These are phyloP conservation scores for Indicator maculatus DNA, from an alignment of 2,113 vertebrate genomes.

Conservation along the genomic window DNA sequence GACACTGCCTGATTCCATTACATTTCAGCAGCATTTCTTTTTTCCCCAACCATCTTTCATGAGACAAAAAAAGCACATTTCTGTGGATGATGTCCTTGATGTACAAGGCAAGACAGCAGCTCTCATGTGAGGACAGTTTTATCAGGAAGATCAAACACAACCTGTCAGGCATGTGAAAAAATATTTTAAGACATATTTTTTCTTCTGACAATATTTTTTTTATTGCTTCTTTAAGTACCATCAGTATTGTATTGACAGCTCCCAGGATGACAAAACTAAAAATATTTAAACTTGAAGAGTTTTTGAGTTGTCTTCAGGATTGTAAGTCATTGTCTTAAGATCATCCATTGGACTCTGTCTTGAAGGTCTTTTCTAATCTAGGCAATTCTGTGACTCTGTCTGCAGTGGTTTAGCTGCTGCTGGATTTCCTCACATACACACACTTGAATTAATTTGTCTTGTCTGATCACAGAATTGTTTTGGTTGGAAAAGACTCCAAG, in stretches of 20 bases:
- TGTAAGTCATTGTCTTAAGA: neutral
- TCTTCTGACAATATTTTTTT: neutral
- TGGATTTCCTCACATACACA: neutral
- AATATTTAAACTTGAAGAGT: neutral
- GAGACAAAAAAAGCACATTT: neutral
- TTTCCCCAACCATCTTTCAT: neutral
- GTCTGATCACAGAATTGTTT: neutral
- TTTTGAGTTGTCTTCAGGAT: neutral
- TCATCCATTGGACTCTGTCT: too few species aligned
- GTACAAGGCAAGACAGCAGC: neutral
- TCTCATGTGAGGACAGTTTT: neutral
- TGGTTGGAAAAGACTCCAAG: too few species aligned
- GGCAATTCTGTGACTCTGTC: neutral
- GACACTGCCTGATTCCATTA: neutral
- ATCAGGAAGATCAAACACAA: slow-evolving; percentile 11
- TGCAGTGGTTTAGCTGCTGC: neutral
- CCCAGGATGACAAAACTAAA: neutral
- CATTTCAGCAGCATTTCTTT: neutral
- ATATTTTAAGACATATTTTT: neutral
- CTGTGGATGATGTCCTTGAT: neutral
- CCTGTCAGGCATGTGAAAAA: neutral
- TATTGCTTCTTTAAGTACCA: neutral
- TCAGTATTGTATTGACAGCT: neutral
- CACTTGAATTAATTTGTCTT: neutral
- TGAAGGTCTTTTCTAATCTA: too few species aligned